Conservation (phyloP, 2,113 vertebrate genomes). For the Rhinoderma darwinii region DNA sequence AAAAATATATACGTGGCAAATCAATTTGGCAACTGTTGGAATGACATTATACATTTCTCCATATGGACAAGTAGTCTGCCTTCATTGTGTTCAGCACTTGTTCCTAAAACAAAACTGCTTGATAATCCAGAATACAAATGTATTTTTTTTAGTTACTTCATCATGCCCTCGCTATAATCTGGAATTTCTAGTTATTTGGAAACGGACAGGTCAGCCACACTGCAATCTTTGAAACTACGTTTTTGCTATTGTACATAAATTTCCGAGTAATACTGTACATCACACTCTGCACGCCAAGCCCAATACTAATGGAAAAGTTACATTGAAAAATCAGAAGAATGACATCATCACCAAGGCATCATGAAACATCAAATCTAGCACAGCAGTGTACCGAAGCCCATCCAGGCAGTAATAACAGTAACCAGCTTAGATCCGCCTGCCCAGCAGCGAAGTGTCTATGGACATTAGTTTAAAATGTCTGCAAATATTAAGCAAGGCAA, state of each 20-base stretch:
- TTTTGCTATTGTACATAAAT: background rate
- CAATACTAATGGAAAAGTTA: background rate
- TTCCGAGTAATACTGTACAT: background rate
- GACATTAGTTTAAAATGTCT: slow-evolving; percentile 30
- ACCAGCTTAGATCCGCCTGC: slow-evolving; percentile 20
- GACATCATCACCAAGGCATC: background rate
- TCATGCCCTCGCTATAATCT: background rate
- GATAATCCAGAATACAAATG: too few species aligned
- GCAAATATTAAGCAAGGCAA: slow-evolving; percentile 12
- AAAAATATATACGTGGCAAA: too few species aligned
- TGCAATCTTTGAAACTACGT: background rate
- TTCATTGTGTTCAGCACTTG: background rate
- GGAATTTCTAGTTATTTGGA: background rate
- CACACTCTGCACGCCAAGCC: background rate
- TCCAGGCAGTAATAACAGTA: background rate
- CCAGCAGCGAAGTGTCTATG: slow-evolving; percentile 8
- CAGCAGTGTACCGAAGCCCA: background rate
- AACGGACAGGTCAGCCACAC: background rate
- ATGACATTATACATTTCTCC: too few species aligned
- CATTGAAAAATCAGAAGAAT: background rate
- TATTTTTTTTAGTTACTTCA: too few species aligned
- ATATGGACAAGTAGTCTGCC: too few species aligned
- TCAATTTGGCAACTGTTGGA: background rate
- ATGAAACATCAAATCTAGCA: slow-evolving; percentile 8
- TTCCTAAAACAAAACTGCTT: too few species aligned